Conservation (phyloP, 2,888 invertebrate species). For the Cantharis rustica region DNA sequence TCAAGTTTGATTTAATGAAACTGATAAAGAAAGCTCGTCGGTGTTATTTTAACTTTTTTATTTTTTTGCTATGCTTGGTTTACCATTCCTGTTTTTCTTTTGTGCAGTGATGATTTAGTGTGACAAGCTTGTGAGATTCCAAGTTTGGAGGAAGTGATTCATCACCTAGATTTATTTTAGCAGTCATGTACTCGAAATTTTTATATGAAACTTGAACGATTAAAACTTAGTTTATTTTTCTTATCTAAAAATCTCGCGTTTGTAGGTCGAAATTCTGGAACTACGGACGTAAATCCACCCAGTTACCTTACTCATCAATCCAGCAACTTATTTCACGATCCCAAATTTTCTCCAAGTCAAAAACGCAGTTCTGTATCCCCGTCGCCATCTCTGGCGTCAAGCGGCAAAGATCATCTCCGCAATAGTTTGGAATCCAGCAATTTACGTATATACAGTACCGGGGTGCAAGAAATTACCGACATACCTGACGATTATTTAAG, state of each 20-base stretch:
- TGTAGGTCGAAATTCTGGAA: conserved; percentile 53
- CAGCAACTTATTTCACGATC: conserved; percentile 43
- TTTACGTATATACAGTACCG: conserved; percentile 38
- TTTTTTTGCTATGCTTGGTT: neutral
- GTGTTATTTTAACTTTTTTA: neutral
- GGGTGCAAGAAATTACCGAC: conserved; percentile 75
- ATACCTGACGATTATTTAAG: conserved; percentile 84
- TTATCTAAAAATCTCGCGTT: neutral
- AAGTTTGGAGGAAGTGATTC: neutral
- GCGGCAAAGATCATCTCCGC: conserved; percentile 40
- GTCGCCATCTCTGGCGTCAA: conserved; percentile 48
- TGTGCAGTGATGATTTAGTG: neutral
- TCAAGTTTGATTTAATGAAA: neutral
- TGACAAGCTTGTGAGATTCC: neutral
- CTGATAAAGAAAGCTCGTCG: neutral
- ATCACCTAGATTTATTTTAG: neutral
- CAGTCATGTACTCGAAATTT: neutral
- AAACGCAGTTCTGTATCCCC: conserved; percentile 51
- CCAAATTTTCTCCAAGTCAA: conserved; percentile 48
- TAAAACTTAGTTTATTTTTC: neutral
- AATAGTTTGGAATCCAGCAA: conserved; percentile 39
- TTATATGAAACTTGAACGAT: neutral
- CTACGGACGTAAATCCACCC: conserved; percentile 46
- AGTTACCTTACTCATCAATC: conserved; percentile 42
- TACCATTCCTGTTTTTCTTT: neutral